Evolutionary conservation across 2,797 vertebrate genomes (phyloP), one percentile per base, ranked within the genome.

Genomic region (Crocodylus rhombifer): DNA sequence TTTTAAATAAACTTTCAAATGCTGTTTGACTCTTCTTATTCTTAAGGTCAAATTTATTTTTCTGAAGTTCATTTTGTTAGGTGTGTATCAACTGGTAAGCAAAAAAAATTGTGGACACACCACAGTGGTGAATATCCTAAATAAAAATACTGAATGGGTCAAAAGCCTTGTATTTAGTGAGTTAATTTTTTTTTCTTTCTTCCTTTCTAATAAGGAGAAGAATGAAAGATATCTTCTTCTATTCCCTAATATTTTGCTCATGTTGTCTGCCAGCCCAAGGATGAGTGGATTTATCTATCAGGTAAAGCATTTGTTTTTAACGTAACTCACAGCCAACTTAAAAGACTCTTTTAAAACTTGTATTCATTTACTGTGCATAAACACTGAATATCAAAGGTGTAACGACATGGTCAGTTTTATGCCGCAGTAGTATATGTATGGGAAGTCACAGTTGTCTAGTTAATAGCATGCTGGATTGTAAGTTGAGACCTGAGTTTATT

Each of bases 251-350:
- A 98, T 99, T 92, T 98, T 99, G 91, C 98, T 99, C 57, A 99
- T 99, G 99, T 93, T 99, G 95, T 99, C 99, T 91, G 99, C 99
- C 92, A 99, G 99, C 94, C 99, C 99, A 62, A 98, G 99, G 96
- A 99, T 99, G 99, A 99, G 99, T 84, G 99, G 99, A 33, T 99
- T 99, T 97, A 99, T 99, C 93, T 99, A 99, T 97, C 99, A 99
- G 99, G 99, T 99, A 95, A 97, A 77, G 71, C 82, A 83, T n/a
- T 55, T 64, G 51, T 79, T 64, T 4, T 26, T 18, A 84, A 73
- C 33, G 3, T 14, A 2, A 75, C 89, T 84, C 3, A 5, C 26
- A 58, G 36, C 42, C 71, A 63, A 61, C 12, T 69, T 92, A 17
- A 30, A 77, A 61, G 3, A 80, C 16, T 3, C 7, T 61, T 89